Evolutionary conservation across 30 jellyfish, hydroid and myxozoan genomes (phyloP).

Genomic region (Turritopsis dohrnii): DNA sequence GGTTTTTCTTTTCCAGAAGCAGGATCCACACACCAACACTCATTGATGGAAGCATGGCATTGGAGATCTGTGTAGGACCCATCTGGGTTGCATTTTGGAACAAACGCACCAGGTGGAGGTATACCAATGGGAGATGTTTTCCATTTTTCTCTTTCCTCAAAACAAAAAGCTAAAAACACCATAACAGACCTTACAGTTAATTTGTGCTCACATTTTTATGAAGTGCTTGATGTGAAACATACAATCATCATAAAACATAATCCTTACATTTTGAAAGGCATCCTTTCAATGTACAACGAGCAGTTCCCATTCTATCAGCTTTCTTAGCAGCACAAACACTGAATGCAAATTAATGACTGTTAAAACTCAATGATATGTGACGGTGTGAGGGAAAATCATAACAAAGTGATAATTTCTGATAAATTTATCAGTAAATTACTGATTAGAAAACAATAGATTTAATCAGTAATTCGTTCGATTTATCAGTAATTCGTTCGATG

Average conservation of each 20-base stretch:
- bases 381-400: no score
- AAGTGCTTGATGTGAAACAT: no score
- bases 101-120: conserved; percentile 41
- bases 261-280: conserved; percentile 11
- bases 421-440: no score
- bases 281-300: background rate
- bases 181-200: background rate
- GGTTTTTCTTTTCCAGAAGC: background rate
- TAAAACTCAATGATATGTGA: no score
- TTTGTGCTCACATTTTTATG: no score
- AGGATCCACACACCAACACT: conserved; percentile 12
- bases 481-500: no score
- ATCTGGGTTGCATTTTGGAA: conserved; percentile 59
- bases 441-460: no score
- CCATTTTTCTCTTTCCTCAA: background rate
- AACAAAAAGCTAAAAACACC: background rate
- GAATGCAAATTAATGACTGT: no score
- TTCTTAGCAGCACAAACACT: background rate
- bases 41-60: conserved; percentile 38
- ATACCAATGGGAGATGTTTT: background rate
- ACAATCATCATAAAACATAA: no score
- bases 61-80: conserved; percentile 54
- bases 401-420: no score
- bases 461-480: no score
- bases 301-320: background rate